phyloP scores from a whole-genome alignment of 2,113 vertebrate genomes.

The Gallinago undulata region DNA sequence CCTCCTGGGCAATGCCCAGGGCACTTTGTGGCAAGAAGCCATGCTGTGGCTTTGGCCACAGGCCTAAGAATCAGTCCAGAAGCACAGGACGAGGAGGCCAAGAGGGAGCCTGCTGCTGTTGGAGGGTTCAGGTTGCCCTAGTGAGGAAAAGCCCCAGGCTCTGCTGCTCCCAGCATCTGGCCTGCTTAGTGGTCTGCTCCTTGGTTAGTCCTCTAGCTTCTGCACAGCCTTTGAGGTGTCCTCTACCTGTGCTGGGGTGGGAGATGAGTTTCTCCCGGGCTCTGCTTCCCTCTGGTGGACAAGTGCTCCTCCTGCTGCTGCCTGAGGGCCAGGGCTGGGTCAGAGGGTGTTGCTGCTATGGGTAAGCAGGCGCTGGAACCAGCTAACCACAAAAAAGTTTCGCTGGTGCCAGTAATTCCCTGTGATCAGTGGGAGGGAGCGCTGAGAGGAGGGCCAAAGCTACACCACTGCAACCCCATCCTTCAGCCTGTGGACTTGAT shows the following conservation, averaged over 20 bases:
- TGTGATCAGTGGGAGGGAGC: neutral
- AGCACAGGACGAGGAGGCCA: neutral
- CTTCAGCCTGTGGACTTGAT: neutral
- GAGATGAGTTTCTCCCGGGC: neutral
- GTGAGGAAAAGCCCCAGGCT: neutral
- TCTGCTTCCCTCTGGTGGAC: constrained; percentile 39
- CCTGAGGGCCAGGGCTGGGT: neutral
- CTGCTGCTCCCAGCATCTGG: neutral
- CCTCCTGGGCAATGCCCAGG: neutral
- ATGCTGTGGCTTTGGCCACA: neutral
- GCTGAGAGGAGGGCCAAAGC: neutral
- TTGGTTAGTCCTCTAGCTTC: neutral
- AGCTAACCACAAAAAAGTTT: neutral
- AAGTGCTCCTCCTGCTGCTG: neutral
- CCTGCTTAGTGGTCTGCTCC: neutral
- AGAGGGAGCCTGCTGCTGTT: neutral
- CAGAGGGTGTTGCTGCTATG: accelerated
- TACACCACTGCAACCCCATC: accelerated
- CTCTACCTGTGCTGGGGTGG: neutral
- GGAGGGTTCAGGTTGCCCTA: neutral
- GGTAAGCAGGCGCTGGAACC: neutral
- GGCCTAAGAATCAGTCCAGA: neutral
- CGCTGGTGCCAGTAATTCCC: neutral
- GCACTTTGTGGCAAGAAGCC: neutral
- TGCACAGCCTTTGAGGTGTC: accelerated